phyloP scores from a whole-genome alignment of 2,888 invertebrate genomes.

The Polylopha cassiicola region DNA sequence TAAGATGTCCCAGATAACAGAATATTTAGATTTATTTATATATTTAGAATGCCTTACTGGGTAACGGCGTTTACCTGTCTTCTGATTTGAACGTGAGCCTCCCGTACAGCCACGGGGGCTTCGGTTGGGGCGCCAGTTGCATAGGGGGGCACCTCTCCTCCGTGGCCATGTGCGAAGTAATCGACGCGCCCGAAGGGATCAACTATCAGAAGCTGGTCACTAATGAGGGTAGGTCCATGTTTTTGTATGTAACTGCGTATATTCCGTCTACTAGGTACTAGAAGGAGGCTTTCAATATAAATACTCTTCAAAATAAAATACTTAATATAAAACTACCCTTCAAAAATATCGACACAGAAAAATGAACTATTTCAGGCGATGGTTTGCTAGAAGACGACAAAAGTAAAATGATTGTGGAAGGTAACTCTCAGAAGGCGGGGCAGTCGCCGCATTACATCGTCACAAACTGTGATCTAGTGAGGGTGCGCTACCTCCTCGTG shows the following conservation, averaged over 20 bases:
- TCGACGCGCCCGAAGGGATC: constrained; percentile 82
- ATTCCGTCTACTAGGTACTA: too few species aligned
- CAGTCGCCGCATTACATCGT: constrained; percentile 81
- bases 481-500: constrained; percentile 85
- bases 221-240: constrained; percentile 48
- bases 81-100: constrained; percentile 84
- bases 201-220: constrained; percentile 69
- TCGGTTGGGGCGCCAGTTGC: constrained; percentile 85
- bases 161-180: constrained; percentile 87
- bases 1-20: neutral
- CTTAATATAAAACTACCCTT: too few species aligned
- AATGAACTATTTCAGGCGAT: constrained; percentile 42
- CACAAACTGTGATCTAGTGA: constrained; percentile 84
- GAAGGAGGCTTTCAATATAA: too few species aligned
- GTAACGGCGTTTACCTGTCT: constrained; percentile 86
- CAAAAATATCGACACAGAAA: neutral
- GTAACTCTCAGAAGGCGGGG: constrained; percentile 72
- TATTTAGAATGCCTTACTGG: constrained; percentile 79
- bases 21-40: constrained; percentile 12
- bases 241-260: constrained; percentile 2
- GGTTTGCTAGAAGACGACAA: constrained; percentile 47
- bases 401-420: constrained; percentile 37
- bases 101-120: constrained; percentile 83
- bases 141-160: constrained; percentile 87
- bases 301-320: too few species aligned